Evolutionary conservation across 2,113 vertebrate genomes (phyloP).

Genomic region (Phoxinus phoxinus): DNA sequence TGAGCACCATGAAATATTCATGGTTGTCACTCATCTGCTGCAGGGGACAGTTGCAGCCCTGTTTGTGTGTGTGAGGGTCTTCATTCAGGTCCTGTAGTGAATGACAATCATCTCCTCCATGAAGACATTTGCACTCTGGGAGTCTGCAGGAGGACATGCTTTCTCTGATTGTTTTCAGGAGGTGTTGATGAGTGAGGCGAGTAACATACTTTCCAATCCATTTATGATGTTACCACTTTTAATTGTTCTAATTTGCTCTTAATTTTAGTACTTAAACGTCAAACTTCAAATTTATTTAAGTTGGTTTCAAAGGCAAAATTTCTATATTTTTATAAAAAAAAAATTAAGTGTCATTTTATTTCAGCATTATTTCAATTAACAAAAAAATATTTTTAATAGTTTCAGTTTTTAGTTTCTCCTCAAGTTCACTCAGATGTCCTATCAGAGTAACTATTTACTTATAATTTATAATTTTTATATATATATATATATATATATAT

Average conservation of each 20-base stretch:
- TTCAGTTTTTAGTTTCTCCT: not conserved
- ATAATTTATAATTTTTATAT: too few species aligned
- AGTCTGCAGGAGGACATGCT: not conserved
- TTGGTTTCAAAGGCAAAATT: too few species aligned
- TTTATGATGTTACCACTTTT: not conserved
- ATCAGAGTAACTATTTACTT: too few species aligned
- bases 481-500: too few species aligned
- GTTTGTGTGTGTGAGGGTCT: slow-evolving; percentile 23
- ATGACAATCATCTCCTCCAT: slow-evolving; percentile 21
- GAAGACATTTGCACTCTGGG: not conserved
- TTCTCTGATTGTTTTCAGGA: slow-evolving; percentile 3
- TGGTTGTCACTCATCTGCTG: slow-evolving; percentile 70
- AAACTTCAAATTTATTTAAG: too few species aligned
- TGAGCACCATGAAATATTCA: slow-evolving; percentile 75
- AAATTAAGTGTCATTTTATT: not conserved
- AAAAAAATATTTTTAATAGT: not conserved
- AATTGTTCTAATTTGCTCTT: too few species aligned
- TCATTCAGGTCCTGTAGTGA: slow-evolving; percentile 36
- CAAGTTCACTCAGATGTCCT: too few species aligned
- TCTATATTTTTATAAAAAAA: too few species aligned
- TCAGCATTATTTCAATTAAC: not conserved
- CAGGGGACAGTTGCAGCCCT: slow-evolving; percentile 28
- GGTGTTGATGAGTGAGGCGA: not conserved
- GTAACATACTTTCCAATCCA: not conserved
- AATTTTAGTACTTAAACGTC: too few species aligned